Evolutionary conservation across 1,140 invertebrate species (phyloP), one percentile per base, ranked within the genome.

Genomic region (Pentalonia nigronervosa): DNA sequence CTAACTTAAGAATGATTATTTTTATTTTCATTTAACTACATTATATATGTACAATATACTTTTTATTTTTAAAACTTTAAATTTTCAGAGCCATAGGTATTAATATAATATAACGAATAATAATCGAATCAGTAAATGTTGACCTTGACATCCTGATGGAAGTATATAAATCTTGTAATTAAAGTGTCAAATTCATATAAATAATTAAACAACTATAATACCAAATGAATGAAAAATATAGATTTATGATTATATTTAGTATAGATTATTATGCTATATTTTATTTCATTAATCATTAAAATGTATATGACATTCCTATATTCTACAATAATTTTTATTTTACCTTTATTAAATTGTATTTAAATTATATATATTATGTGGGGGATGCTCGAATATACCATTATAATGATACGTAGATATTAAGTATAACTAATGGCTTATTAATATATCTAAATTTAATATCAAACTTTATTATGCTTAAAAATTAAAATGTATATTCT

Each of bases 401-500:
- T 88, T n/a, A 20, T 48, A 88, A 11, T 45, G 7, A 14, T 23
- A 88, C 4, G 50, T 53, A 50, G 47, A 14, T 53, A 53, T 50
- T 20, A 48, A 14, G 4, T 84, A 20, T 84, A 6, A 84, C 34
- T 48, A 21, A 89, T 53, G 8, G 0, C 36, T 89, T 53, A 50
- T 53, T 8, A 9, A 53, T 53, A 17, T 53, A 23, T 53, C 2
- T n/a, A 36, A 34, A 34, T 53, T 50, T 89, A 53, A 36, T 89
- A 9, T 89, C n/a, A 53, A 53, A 53, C n/a, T 81, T 81, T 81
- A 14, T 67, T n/a, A n/a, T 88, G 14, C 20, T 48, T 34, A 50
- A 50, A 48, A 50, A 34, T 88, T 88, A n/a, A 81, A 81, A 36
- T 81, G n/a, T n/a, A 4, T 45, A 86, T 86, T 86, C 47, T 88